Evolutionary conservation across 2,797 vertebrate species (phyloP), one percentile per base, ranked within the genome.

Genomic region (Aulostomus chinensis): DNA sequence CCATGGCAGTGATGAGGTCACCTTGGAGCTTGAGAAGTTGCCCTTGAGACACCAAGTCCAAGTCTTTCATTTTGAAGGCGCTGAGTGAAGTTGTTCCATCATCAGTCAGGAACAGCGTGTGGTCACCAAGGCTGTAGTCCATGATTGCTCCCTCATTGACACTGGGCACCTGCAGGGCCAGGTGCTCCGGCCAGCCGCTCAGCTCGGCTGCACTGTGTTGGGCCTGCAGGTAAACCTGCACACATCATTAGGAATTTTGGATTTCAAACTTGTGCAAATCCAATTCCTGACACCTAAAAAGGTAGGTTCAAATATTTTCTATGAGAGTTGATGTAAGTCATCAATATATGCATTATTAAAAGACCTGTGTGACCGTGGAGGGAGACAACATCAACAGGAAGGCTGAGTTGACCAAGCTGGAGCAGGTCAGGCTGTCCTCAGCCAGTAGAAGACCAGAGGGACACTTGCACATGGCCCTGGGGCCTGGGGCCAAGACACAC

Each of bases 181-280:
- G 28, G 38, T 92, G 91, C 0, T 87, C 87, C 0, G 93, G 93
- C 70, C 91, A 89, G 8, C 66, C 75, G 25, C 82, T 80, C 34
- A 87, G 66, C 28, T 57, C 84, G 3, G 50, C 11, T 0, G 28
- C 53, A 1, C 45, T 1, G 26, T 82, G 82, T 37, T 89, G 73
- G n/a, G 90, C 88, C 78, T 92, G 90, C 72, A 97, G 52, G 57
- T 92, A 93, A 20, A 97, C 80, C 94, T 96, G 28, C 5, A 70
- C 2, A 65, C 10, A 57, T 2, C 0, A 43, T 1, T 4, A 2
- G 3, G 10, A 3, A 17, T 4, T 24, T 14, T 2, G 3, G 13
- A 3, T 9, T 2, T 4, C 15, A 14, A 24, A 28, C 28, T 15
- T 10, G 14, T 11, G 4, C 24, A 40, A 1, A 26, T 40, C 6